Base-by-base conservation (phyloP, 2,113 vertebrate species). In the Thamnaconus septentrionalis region DNA sequence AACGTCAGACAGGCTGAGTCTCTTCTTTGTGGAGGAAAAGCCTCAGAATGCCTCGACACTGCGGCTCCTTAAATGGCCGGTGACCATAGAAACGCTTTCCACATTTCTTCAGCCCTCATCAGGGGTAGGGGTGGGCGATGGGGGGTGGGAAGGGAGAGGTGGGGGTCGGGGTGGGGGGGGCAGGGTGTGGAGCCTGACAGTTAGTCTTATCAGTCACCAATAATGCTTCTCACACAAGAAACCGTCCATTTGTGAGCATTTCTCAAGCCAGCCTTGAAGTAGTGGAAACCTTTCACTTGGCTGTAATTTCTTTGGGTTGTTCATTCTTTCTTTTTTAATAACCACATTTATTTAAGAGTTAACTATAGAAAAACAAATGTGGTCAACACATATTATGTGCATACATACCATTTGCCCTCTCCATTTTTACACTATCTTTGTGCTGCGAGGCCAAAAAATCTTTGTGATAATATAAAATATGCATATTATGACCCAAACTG, bases 61-160 rank as follows among this genome's bases (percentile, higher is more conserved):
- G 18, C 18, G 18, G 18, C 18, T 31, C 18, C 18, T 31, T 31
- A 31, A 31, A 31, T 31, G 18, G 18, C 18, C 18, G 18, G 18
- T 31, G 18, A 31, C 83, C 81, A 87, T 81, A 73, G 76, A 55
- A 81, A 86, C 69, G 5, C 69, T 51, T 58, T 50, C 70, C 70
- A 75, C 52, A 71, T 61, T 57, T 56, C 52, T 65, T 59, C 62
- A 75, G 71, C 54, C 56, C 61, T 39, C 18, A 31, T 31, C 18
- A 31, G 18, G 18, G 18, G 18, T 31, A 31, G 18, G 18, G 18
- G 18, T 2, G 18, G 18, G 18, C 18, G 18, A 31, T 31, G 18
- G 18, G 18, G 2, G 18, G 18, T 31, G 1, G 18, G 18, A n/a
- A n/a, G 8, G 5, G 41, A 5, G 6, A 67, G 66, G 61, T 44